Conservation (phyloP, 2,888 invertebrate genomes). For the Aricia artaxerxes region DNA sequence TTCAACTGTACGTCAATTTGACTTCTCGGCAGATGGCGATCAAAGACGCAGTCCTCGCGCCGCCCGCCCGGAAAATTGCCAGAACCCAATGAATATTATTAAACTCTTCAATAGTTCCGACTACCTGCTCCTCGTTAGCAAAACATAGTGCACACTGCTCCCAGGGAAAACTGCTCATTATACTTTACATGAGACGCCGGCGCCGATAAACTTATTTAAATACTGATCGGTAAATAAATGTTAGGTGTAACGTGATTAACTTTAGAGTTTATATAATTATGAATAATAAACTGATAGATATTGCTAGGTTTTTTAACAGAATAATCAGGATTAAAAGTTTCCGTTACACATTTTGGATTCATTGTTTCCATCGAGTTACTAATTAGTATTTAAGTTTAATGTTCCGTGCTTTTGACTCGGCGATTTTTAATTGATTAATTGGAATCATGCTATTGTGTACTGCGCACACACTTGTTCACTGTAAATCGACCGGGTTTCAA, state of each 20-base stretch:
- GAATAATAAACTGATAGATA: too few species aligned
- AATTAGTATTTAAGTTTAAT: too few species aligned
- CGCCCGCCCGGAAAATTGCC: slow-evolving; percentile 77
- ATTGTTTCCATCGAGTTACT: too few species aligned
- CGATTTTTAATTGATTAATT: too few species aligned
- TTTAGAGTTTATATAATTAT: too few species aligned
- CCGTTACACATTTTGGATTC: too few species aligned
- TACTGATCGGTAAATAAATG: background rate
- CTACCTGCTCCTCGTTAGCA: slow-evolving; percentile 67
- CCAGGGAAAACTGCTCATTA: slow-evolving; percentile 28
- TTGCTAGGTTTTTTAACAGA: too few species aligned
- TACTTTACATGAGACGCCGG: background rate
- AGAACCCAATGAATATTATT: slow-evolving; percentile 80
- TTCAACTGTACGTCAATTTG: slow-evolving; percentile 61
- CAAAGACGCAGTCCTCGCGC: slow-evolving; percentile 64
- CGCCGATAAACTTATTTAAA: background rate
- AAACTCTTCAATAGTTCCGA: slow-evolving; percentile 76
- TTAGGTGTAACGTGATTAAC: background rate
- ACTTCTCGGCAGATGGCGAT: slow-evolving; percentile 68
- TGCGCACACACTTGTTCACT: too few species aligned
- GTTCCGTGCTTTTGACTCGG: too few species aligned
- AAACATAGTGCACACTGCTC: slow-evolving; percentile 49
- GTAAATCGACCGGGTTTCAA: too few species aligned
- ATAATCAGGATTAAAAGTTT: too few species aligned
- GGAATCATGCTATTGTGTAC: too few species aligned